These are phyloP conservation scores for Amniataba percoides DNA, from an alignment of 2,797 vertebrate species.

Conservation along the genomic window DNA sequence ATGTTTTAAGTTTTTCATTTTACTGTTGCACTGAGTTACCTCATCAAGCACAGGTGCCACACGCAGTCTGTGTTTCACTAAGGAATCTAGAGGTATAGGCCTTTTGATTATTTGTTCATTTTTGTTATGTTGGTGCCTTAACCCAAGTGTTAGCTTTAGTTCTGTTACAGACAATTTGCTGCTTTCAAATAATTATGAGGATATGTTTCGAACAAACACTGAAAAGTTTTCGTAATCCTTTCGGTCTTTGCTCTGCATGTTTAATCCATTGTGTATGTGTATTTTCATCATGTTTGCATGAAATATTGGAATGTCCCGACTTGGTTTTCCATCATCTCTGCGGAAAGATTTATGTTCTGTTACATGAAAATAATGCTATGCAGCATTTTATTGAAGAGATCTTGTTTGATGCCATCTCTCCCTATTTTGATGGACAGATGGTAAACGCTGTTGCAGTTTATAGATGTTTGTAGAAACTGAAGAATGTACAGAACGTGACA, in stretches of 20 bases:
- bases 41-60: slow-evolving; percentile 61
- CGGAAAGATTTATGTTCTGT: slow-evolving; percentile 44
- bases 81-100: slow-evolving; percentile 47
- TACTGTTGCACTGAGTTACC: slow-evolving; percentile 60
- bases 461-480: slow-evolving; percentile 54
- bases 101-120: slow-evolving; percentile 58
- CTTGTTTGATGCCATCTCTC: slow-evolving; percentile 30
- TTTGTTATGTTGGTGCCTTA: slow-evolving; percentile 84
- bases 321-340: slow-evolving; percentile 18
- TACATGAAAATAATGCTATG: slow-evolving; percentile 50
- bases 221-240: slow-evolving; percentile 21
- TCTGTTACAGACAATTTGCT: slow-evolving; percentile 63
- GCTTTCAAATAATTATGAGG: slow-evolving; percentile 42
- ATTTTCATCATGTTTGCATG: slow-evolving; percentile 59
- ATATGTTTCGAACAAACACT: slow-evolving; percentile 39
- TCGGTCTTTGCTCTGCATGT: slow-evolving; percentile 61
- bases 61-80: slow-evolving; percentile 54
- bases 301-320: slow-evolving; percentile 36
- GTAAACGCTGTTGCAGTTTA: slow-evolving; percentile 21
- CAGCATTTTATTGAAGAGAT: slow-evolving; percentile 47
- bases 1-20: slow-evolving; percentile 23
- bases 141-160: slow-evolving; percentile 67
- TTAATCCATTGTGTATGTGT: slow-evolving; percentile 31
- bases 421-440: slow-evolving; percentile 12
- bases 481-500: slow-evolving; percentile 71